Evolutionary conservation across 2,888 invertebrate genomes (phyloP), one percentile per base, ranked within the genome.

Genomic region (Tinea pellionella): DNA sequence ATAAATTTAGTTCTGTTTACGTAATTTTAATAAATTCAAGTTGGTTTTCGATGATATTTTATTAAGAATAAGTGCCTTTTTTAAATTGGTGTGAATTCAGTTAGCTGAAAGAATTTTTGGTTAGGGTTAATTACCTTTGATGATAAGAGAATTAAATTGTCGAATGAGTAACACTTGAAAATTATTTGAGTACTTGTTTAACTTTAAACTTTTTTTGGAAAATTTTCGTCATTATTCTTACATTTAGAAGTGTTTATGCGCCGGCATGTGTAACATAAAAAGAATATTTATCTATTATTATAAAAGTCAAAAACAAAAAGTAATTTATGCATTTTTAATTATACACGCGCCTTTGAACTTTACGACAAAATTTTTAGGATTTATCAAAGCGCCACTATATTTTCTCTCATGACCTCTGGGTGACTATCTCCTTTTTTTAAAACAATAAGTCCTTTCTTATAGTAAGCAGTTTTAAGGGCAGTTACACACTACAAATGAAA

Each of bases 361-460:
- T 13, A 9, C 8, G 15, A 15, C 15, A 47, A 4, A 47, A 47
- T 47, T 37, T 37, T 37, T 37, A 37, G n/a, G 13, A 9, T 47
- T 47, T 47, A 13, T 15, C 8, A n/a, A 47, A 47, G 47, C 47
- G 47, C 47, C 47, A 47, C 15, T n/a, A 9, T 47, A 12, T 6
- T 1, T 37, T 37, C 78, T 81, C 79, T 70, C 61, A 43, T 65
- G 72, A 77, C 78, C 75, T 64, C 12, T 59, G 67, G 79, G 78
- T 80, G 74, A 66, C 24, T 2, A 24, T 24, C 24, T 24, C 9
- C 2, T 47, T 47, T 47, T 4, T 47, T 47, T 4, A 2, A 15
- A 47, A 47, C 47, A 47, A 47, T 47, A 47, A 15, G 15, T 47
- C n/a, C 13, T 47, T 47, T 47, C 13, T 47, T 47, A n/a, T 37